Evolutionary conservation across 2,113 vertebrate genomes (phyloP).

Genomic region (Calyptomena viridis): DNA sequence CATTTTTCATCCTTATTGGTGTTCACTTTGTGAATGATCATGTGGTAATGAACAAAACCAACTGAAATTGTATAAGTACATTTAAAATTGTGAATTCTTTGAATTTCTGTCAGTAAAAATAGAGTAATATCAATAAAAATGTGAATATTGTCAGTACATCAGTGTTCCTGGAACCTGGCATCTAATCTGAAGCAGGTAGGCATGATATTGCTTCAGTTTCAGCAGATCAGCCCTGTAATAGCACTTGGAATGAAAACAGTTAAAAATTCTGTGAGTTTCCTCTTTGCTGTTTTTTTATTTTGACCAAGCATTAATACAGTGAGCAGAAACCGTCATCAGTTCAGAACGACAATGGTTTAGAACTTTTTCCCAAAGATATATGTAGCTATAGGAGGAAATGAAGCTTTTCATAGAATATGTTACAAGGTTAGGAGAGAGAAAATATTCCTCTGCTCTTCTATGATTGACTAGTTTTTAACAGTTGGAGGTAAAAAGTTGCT

Average conservation of each 20-base stretch:
- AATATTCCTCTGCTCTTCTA: neutral
- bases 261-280: neutral
- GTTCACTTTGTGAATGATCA: neutral
- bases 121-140: neutral
- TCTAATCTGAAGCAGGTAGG: neutral
- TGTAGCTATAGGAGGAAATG: neutral
- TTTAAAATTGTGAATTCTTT: neutral
- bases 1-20: neutral
- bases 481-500: neutral
- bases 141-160: neutral
- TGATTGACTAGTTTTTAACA: neutral
- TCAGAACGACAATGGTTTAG: neutral
- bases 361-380: neutral
- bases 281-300: neutral
- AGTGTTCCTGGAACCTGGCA: neutral
- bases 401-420: neutral
- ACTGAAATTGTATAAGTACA: neutral
- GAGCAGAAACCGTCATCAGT: neutral
- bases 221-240: neutral
- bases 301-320: neutral
- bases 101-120: neutral
- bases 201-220: neutral
- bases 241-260: neutral
- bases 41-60: neutral
- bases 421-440: neutral